Evolutionary conservation across 2,113 vertebrate species (phyloP).

Genomic region (Serilophus lunatus): DNA sequence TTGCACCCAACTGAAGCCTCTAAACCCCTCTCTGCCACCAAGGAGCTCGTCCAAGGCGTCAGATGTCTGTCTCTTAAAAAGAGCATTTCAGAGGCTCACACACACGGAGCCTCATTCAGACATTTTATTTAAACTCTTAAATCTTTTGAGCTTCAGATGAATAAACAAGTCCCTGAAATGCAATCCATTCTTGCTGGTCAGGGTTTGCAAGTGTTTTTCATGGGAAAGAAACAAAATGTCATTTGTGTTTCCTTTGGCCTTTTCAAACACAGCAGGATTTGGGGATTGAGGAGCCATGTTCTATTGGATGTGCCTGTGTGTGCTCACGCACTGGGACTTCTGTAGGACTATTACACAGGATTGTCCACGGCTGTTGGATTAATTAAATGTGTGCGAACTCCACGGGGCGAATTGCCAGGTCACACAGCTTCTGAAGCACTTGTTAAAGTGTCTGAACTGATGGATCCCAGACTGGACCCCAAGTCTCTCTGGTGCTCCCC

Average conservation of each 20-base stretch:
- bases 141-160: conserved; percentile 52
- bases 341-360: neutral
- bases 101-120: conserved; percentile 23
- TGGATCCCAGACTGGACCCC: accelerated
- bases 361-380: neutral
- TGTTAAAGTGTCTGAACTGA: neutral
- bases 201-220: conserved; percentile 52
- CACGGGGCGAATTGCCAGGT: neutral
- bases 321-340: accelerated
- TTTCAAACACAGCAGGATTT: neutral
- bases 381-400: neutral
- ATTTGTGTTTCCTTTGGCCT: conserved; percentile 34
- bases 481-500: neutral
- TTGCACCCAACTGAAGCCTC: conserved; percentile 46
- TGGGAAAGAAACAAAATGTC: conserved; percentile 20
- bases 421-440: neutral
- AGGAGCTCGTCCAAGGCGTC: conserved; percentile 52
- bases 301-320: neutral
- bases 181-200: conserved; percentile 24
- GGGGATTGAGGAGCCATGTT: accelerated
- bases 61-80: conserved; percentile 63
- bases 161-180: conserved; percentile 48
- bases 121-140: conserved; percentile 55
- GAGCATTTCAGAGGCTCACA: conserved; percentile 39
- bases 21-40: conserved; percentile 44